Percentiles rank a stretch among this genome's conserved stretches.
phyloP scores from a whole-genome alignment of 2,888 invertebrate species.

The Sclerodermus sp. region DNA sequence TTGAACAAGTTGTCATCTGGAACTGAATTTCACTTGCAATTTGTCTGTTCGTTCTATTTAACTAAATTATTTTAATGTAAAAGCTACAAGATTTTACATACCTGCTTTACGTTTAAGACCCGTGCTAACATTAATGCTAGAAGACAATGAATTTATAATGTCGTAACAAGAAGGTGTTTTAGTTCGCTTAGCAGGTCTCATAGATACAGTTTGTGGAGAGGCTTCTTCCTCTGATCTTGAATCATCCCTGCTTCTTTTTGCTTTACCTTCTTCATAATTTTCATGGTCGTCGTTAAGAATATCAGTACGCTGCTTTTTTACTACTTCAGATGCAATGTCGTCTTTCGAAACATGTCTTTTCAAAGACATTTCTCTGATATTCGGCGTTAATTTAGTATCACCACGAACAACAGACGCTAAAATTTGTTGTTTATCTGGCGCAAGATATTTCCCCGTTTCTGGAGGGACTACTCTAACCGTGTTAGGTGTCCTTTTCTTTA shows the following conservation, averaged over 20 bases:
- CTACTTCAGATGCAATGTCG: constrained; percentile 42
- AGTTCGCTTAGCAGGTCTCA: constrained; percentile 47
- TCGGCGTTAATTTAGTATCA: constrained; percentile 26
- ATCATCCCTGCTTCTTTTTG: constrained; percentile 50
- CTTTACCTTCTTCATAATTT: constrained; percentile 47
- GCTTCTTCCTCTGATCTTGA: constrained; percentile 46
- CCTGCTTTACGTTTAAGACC: constrained; percentile 53
- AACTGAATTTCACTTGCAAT: constrained; percentile 12
- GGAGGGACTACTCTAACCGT: constrained; percentile 51
- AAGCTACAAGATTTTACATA: constrained; percentile 11
- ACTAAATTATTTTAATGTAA: background rate
- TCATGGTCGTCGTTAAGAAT: constrained; percentile 37
- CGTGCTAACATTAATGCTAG: constrained; percentile 43
- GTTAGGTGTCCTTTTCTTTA: constrained; percentile 41
- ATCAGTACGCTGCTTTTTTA: constrained; percentile 51
- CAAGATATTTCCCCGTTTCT: constrained; percentile 33
- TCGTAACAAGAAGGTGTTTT: constrained; percentile 53
- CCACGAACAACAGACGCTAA: constrained; percentile 21
- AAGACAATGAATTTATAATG: constrained; percentile 51
- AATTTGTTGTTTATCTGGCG: constrained; percentile 36
- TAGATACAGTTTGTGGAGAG: constrained; percentile 36
- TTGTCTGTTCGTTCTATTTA: background rate
- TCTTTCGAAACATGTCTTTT: constrained; percentile 53
- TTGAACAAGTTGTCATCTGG: constrained; percentile 45
- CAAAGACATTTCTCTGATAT: constrained; percentile 44